These are phyloP conservation scores for Xiphophorus maculatus DNA, from an alignment of 2,113 vertebrate genomes.

Conservation along the genomic window DNA sequence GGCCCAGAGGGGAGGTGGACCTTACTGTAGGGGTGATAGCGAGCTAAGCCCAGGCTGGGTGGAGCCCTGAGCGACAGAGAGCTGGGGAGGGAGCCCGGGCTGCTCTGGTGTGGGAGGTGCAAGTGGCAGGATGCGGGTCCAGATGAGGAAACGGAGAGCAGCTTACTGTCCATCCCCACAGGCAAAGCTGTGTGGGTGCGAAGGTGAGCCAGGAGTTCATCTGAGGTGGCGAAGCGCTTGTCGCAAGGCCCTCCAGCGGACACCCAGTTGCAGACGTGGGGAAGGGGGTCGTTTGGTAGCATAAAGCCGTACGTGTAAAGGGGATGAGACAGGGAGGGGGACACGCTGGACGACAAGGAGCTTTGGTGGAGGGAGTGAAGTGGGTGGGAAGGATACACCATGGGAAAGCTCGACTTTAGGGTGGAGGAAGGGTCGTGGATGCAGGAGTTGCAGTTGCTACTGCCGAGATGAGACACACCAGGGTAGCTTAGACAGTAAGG, in stretches of 20 bases:
- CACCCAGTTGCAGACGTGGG: constrained; percentile 98
- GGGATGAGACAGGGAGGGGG: constrained; percentile 88
- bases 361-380: constrained; percentile 89
- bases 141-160: constrained; percentile 85
- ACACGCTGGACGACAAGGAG: constrained; percentile 85
- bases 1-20: constrained; percentile 88
- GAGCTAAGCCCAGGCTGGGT: constrained; percentile 90
- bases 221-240: constrained; percentile 94
- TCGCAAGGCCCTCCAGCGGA: constrained; percentile 94
- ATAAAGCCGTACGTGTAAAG: constrained; percentile 98
- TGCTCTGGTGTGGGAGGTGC: constrained; percentile 88
- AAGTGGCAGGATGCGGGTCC: constrained; percentile 87
- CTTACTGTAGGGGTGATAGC: constrained; percentile 97
- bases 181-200: constrained; percentile 93
- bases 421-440: constrained; percentile 88
- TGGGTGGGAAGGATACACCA: constrained; percentile 92
- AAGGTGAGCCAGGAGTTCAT: constrained; percentile 94
- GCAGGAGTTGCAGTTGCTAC: constrained; percentile 91
- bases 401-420: constrained; percentile 87
- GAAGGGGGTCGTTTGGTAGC: constrained; percentile 92
- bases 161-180: constrained; percentile 87
- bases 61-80: constrained; percentile 92
- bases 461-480: constrained; percentile 87
- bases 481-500: constrained; percentile 96
- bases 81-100: constrained; percentile 83